Evolutionary conservation across 2,888 invertebrate species (phyloP).

Genomic region (Lottia scabra): DNA sequence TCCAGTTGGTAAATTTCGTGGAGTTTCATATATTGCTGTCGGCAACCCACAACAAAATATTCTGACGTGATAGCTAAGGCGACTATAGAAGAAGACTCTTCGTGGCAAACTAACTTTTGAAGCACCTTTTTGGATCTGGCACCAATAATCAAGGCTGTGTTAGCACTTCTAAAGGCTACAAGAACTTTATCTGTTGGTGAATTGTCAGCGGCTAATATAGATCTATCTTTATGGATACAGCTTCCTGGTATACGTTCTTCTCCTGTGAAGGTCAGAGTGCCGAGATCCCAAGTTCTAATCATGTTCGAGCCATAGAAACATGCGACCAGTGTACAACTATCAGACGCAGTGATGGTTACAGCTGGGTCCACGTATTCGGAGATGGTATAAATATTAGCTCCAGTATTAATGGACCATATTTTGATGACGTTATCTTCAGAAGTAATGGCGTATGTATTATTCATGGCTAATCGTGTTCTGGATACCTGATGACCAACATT

Average conservation of each 20-base stretch:
- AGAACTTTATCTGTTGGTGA: conserved; percentile 56
- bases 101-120: conserved; percentile 54
- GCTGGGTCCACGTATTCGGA: conserved; percentile 60
- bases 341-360: conserved; percentile 51
- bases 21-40: conserved; percentile 58
- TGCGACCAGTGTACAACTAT: conserved; percentile 55
- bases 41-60: conserved; percentile 61
- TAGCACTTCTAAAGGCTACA: conserved; percentile 58
- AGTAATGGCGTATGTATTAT: conserved; percentile 52
- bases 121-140: conserved; percentile 55
- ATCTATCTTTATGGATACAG: conserved; percentile 57
- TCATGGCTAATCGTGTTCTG: conserved; percentile 45
- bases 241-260: conserved; percentile 43
- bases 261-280: conserved; percentile 39
- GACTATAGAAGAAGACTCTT: conserved; percentile 53
- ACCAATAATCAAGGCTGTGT: conserved; percentile 55
- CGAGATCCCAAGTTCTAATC: conserved; percentile 56
- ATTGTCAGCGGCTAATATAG: conserved; percentile 51
- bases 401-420: conserved; percentile 54
- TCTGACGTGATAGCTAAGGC: conserved; percentile 61
- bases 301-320: conserved; percentile 61
- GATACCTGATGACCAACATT: conserved; percentile 57
- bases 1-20: conserved; percentile 62
- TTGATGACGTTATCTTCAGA: conserved; percentile 55
- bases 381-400: conserved; percentile 43